phyloP scores from a whole-genome alignment of 1,140 invertebrate species.

The Macrobrachium rosenbergii region DNA sequence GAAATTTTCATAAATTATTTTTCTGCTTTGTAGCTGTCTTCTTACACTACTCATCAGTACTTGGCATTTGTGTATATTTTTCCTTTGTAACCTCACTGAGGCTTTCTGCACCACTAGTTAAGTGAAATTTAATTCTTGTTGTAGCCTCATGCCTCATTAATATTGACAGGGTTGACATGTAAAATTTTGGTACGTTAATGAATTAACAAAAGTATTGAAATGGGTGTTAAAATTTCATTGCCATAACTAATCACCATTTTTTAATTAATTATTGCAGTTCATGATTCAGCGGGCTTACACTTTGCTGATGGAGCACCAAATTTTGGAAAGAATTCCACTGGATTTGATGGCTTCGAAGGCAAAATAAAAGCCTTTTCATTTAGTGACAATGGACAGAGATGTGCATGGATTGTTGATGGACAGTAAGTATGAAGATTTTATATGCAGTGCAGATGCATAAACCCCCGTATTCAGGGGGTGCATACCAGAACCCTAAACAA shows the following conservation, averaged over 20 bases:
- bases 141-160: no score
- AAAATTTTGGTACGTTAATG: not conserved
- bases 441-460: no score
- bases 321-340: not conserved
- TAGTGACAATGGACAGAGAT: not conserved
- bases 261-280: not conserved
- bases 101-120: no score
- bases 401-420: conserved; percentile 2
- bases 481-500: no score
- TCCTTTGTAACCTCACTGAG: no score
- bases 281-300: not conserved
- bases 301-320: conserved; percentile 7
- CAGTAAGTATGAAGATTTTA: not conserved
- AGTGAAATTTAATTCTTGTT: no score
- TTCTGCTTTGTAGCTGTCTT: no score
- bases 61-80: no score
- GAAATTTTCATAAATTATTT: no score
- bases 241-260: not conserved
- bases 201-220: not conserved
- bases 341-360: conserved; percentile 3
- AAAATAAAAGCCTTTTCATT: not conserved
- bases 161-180: no score
- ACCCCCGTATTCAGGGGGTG: no score
- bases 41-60: no score
- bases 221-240: not conserved